A percentile compares a stretch with the other conserved stretches of the same genome.
Evolutionary conservation across 64 coral and sea anemone species (phyloP).

Genomic region (Trachythela sp.): DNA sequence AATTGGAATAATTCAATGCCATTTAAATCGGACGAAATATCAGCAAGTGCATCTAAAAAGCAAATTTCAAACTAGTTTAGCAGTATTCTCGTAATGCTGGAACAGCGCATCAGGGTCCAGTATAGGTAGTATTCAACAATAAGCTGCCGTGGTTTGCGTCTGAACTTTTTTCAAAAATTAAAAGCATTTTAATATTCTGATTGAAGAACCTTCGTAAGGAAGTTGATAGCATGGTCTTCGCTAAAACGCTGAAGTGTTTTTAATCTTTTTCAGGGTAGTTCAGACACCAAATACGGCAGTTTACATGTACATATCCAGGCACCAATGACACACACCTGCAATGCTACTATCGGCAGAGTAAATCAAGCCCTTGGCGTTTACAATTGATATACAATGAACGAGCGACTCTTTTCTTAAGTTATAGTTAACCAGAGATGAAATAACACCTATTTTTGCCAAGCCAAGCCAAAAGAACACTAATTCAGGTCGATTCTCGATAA

Average conservation of each 20-base stretch:
- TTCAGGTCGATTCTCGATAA: constrained; percentile 68
- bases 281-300: no score
- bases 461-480: constrained; percentile 65
- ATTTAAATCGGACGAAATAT: not conserved
- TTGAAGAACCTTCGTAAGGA: no score
- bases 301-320: no score
- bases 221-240: no score
- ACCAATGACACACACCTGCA: no score
- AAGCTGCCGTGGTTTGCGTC: no score
- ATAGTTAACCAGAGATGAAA: constrained; percentile 69
- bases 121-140: no score
- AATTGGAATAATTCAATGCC: not conserved
- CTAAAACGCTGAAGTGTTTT: no score
- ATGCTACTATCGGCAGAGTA: constrained; percentile 34
- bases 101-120: no score
- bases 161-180: no score
- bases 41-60: not conserved
- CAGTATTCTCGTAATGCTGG: not conserved
- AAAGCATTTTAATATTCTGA: no score
- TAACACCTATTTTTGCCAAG: constrained; percentile 75
- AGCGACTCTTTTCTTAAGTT: constrained; percentile 62
- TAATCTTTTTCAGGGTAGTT: no score
- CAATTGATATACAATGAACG: constrained; percentile 57
- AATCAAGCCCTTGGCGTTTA: constrained; percentile 55
- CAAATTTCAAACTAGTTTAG: not conserved